Base-by-base conservation (phyloP, 2,888 invertebrate genomes). In the Xylophagus ater region DNA sequence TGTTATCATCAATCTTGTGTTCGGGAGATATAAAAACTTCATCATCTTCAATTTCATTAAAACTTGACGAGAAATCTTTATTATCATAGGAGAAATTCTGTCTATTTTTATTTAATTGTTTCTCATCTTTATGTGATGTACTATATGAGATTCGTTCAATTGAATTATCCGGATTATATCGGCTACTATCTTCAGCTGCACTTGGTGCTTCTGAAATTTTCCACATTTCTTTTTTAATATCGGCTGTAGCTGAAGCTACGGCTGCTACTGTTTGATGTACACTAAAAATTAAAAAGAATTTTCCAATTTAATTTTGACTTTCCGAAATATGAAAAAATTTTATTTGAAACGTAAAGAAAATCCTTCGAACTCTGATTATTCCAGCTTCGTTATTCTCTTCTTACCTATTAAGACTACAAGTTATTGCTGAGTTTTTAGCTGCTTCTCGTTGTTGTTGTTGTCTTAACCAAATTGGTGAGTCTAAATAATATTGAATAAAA, bases 391-490 rank as follows among this genome's bases (percentile, higher is more conserved):
- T n/a, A n/a, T n/a, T n/a, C n/a, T n/a, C n/a, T n/a, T n/a, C n/a
- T n/a, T n/a, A n/a, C n/a, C n/a, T n/a, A 20, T 45, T 48, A 4
- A 51, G 43, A 17, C 48, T 64, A 42, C 53, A 58, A 31, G 57
- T 54, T 14, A 62, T 48, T 9, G 47, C 37, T 12, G 48, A 23
- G 38, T 19, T 20, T 37, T 41, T 39, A 13, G 24, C 19, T 4
- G 14, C 44, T 8, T 54, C 51, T 12, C 53, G 49, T 41, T 59
- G 57, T 43, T 63, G 62, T 42, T 60, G 60, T 53, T 74, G 73
- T 1, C 73, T 65, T 33, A 73, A 52, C 75, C 75, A 76, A 14
- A 75, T 67, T 1, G 76, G 75, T 3, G 76, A 76, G 52, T 75
- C 70, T 46, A 64, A 2, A 24, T 17, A 4, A 13, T 10, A 30